Evolutionary conservation across 2,888 invertebrate species (phyloP).

Genomic region (Caenorhabditis drosophilae): DNA sequence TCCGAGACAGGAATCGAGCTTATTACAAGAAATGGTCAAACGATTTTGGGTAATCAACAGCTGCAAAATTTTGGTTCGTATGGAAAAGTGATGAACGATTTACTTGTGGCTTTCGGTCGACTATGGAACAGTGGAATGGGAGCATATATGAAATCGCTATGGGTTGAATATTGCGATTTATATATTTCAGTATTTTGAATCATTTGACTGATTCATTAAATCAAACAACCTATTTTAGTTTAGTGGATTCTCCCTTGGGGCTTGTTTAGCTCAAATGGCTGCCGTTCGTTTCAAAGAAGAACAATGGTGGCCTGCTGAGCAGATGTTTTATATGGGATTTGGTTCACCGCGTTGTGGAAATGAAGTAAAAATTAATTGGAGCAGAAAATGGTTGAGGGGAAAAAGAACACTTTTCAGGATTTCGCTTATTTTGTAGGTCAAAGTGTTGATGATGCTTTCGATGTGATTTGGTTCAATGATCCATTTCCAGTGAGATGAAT

Average conservation of each 20-base stretch:
- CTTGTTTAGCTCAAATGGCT: constrained; percentile 38
- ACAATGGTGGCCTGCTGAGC: constrained; percentile 38
- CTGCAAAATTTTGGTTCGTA: constrained; percentile 20
- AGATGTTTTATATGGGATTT: constrained; percentile 37
- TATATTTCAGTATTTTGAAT: constrained; percentile 24
- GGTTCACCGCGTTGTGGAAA: constrained; percentile 40
- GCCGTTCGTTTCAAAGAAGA: constrained; percentile 33
- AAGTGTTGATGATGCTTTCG: constrained; percentile 28
- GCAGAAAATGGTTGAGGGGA: too few relatives aligned
- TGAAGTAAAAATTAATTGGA: constrained; percentile 9
- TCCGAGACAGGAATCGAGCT: constrained; percentile 27
- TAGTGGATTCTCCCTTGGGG: constrained; percentile 33
- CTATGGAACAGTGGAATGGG: constrained; percentile 35
- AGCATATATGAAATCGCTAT: constrained; percentile 30
- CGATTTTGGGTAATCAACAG: constrained; percentile 8
- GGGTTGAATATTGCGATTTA: constrained; percentile 36
- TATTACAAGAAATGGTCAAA: constrained; percentile 10
- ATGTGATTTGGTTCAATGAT: constrained; percentile 30
- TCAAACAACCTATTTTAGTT: constrained; percentile 10
- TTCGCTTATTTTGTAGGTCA: constrained; percentile 37
- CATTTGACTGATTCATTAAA: background rate
- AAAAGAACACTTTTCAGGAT: constrained; percentile 21
- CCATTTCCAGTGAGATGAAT: constrained; percentile 19
- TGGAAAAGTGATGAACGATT: constrained; percentile 29
- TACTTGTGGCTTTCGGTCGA: constrained; percentile 27